Evolutionary conservation across 2,113 vertebrate species (phyloP).

Genomic region (Stictonetta naevosa): DNA sequence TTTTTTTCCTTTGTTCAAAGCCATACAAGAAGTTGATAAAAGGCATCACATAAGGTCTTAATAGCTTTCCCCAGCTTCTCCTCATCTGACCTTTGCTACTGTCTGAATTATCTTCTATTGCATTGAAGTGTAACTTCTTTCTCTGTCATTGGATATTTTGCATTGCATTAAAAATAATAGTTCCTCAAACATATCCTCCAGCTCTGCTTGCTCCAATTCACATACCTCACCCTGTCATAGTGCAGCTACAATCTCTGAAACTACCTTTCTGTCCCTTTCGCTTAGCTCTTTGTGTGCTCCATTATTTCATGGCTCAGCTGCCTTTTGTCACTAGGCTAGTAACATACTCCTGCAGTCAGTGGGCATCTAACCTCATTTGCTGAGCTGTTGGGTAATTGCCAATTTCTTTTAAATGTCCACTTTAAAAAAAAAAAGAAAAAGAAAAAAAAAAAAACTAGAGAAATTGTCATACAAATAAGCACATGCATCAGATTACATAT

Average conservation of each 20-base stretch:
- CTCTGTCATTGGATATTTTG: not conserved
- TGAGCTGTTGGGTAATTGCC: not conserved
- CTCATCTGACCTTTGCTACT: conserved; percentile 23
- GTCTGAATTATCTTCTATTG: not conserved
- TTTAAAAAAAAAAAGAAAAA: not conserved
- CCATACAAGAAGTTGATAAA: not conserved
- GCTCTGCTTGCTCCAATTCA: not conserved
- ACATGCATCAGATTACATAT: not conserved
- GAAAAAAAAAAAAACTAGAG: not conserved
- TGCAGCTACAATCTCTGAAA: not conserved
- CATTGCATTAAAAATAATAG: conserved; percentile 25
- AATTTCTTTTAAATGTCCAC: not conserved
- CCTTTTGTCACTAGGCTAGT: not conserved
- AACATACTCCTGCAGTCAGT: not conserved
- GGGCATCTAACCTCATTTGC: not conserved
- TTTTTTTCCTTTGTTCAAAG: not conserved
- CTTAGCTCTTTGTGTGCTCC: not conserved
- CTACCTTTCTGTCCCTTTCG: not conserved
- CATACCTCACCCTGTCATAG: not conserved
- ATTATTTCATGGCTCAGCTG: not conserved
- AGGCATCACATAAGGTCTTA: not conserved
- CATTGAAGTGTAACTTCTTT: not conserved
- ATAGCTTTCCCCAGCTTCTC: not conserved
- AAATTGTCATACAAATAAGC: not conserved
- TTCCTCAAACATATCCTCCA: not conserved